Evolutionary conservation across 1,140 invertebrate genomes (phyloP), one percentile per base, ranked within the genome.

Genomic region (Cecropterus lyciades): DNA sequence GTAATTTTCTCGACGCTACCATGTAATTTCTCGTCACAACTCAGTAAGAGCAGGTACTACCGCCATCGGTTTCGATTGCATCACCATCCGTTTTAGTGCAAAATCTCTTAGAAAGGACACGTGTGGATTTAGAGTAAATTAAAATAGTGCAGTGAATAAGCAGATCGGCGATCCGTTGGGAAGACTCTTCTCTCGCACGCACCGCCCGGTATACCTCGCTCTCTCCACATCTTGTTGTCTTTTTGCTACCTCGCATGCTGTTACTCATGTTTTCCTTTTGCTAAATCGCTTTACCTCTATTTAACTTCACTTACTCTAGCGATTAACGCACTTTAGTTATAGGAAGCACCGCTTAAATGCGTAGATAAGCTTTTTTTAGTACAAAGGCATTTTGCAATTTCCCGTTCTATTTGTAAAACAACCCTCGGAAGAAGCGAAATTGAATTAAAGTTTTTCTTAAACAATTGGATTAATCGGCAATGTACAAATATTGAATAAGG

Each of bases 121-220:
- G 83, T 84, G 81, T 82, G 77, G 77, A 80, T 86, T 81, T 81
- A 82, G 80, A 77, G 67, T 81, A 86, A 80, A 84, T 86, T 85
- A 84, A 86, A 86, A 88, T 88, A 88, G 85, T 82, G 69, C 74
- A 69, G 79, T 88, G 85, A 88, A 85, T 88, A 85, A 87, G 77
- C 82, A 70, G 77, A 81, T 79, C 71, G 69, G 66, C 74, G 69
- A 73, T 72, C 73, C 66, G 51, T 69, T 13, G 74, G 60, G 27
- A 45, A 40, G 20, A 49, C 78, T 70, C 67, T 69, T 81, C 77
- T 46, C 64, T 56, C 78, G 4, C 70, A 30, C 57, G 27, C 63
- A 37, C 17, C 27, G 37, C 20, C 57, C 15, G 13, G 30, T 69
- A 73, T 72, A 42, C 57, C 45, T 67, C 64, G 52, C 65, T 72